Evolutionary conservation across 2,113 vertebrate species (phyloP).

Genomic region (Tachysurus fulvidraco): DNA sequence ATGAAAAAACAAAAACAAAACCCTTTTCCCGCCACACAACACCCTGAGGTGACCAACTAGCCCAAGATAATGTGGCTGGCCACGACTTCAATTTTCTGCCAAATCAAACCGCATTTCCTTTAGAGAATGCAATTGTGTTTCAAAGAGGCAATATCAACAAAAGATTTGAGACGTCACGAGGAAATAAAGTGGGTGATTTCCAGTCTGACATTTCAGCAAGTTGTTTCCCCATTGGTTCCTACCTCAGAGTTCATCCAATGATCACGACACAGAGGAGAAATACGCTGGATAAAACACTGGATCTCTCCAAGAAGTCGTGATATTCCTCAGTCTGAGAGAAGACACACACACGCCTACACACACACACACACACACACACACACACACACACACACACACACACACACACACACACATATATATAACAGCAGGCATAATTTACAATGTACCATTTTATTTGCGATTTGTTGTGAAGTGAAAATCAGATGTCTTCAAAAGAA

Average conservation of each 20-base stretch:
- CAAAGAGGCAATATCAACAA: constrained; percentile 32
- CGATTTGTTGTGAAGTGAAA: neutral
- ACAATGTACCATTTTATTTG: neutral
- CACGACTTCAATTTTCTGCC: constrained; percentile 47
- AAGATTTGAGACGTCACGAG: constrained; percentile 19
- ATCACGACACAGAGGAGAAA: constrained; percentile 22
- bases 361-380: constrained; percentile 11
- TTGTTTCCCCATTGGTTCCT: constrained; percentile 38
- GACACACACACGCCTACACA: constrained; percentile 38
- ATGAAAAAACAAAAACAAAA: neutral
- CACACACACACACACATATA: constrained; percentile 1
- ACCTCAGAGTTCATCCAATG: constrained; percentile 57
- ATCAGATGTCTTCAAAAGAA: neutral
- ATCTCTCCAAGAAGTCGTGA: constrained; percentile 2
- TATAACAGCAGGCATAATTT: neutral
- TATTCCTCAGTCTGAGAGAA: constrained; percentile 54
- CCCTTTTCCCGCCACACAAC: neutral
- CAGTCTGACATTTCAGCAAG: constrained; percentile 13
- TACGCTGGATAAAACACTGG: constrained; percentile 22
- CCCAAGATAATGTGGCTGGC: constrained; percentile 41
- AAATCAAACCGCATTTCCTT: constrained; percentile 44
- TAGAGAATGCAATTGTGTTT: constrained; percentile 35
- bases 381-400: constrained; percentile 30
- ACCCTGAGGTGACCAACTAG: constrained; percentile 33
- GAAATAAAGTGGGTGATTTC: constrained; percentile 36